Base-by-base conservation (phyloP, 2,113 vertebrate species). In the Leucosticte australis region DNA sequence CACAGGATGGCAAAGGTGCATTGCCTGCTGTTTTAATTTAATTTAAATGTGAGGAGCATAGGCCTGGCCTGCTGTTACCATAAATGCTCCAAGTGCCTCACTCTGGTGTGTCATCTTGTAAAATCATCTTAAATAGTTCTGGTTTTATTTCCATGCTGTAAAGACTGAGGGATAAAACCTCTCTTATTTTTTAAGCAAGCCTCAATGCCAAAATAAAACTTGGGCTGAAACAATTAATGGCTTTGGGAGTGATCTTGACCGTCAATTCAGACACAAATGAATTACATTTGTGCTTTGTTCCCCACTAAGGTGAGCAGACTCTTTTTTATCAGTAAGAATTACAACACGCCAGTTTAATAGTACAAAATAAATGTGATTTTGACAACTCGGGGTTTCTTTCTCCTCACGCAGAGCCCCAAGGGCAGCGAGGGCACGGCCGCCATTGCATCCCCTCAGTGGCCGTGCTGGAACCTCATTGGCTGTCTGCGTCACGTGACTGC, bases 281-380 rank as follows among this genome's bases (percentile, higher is more conserved):
- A 21, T 28, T 9, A 12, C 3, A 0, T 5, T 23, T 4, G 23
- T 11, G 7, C 42, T 70, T 37, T 62, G 12, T 5, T 31, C 49
- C 33, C 10, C 0, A 1, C 19, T 30, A 8, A 57, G 53, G 24
- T 13, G 49, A 71, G 57, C 24, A 3, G 71, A 9, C 7, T 13
- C 2, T 17, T 30, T 31, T 42, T 3, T 37, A 5, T 31, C 20
- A 23, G 0, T 13, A 44, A 71, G 16, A 39, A 23, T 10, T 7
- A 21, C 3, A 3, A 21, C 4, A 1, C 0, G 1, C 3, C 17
- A 24, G 2, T 37, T 10, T 9, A 49, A 33, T 7, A 15, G 18
- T 13, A 30, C 15, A 49, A 57, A 46, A 4, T 4, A 17, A 39
- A 3, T 1, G 9, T 2, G 13, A 12, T 53, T 53, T 84, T 63